A percentile compares a stretch with the other conserved stretches of the same genome.
These are phyloP conservation scores for Gnathonemus longibarbis DNA, from an alignment of 2,113 vertebrate species.

Conservation along the genomic window DNA sequence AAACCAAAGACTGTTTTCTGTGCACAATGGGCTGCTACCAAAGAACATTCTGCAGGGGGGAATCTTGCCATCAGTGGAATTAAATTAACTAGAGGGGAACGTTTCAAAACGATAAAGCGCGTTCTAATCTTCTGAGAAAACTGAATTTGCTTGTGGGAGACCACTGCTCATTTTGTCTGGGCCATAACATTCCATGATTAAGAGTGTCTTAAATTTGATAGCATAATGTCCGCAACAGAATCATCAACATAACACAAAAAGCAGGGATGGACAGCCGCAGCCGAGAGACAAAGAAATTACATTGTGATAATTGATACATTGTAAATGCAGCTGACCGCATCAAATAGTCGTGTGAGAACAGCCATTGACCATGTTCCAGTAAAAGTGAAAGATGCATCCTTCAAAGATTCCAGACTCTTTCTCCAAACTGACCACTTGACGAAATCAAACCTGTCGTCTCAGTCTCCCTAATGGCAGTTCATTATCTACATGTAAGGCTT, in stretches of 20 bases:
- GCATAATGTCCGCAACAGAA: neutral
- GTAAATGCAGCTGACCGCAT: neutral
- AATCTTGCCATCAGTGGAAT: neutral
- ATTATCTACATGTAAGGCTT: neutral
- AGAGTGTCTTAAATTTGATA: neutral
- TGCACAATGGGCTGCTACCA: neutral
- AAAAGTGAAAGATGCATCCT: neutral
- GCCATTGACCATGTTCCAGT: neutral
- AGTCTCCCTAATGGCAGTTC: neutral
- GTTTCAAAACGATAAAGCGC: neutral
- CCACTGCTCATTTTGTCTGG: neutral
- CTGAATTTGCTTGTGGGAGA: neutral
- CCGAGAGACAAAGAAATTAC: neutral
- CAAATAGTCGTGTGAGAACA: neutral
- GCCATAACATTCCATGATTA: neutral
- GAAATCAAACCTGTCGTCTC: neutral
- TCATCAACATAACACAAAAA: neutral
- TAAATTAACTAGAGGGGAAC: neutral
- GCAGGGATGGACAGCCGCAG: neutral
- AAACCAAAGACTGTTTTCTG: neutral
- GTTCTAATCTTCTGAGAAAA: slow-evolving; percentile 3
- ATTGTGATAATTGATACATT: neutral
- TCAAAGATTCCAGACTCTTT: neutral
- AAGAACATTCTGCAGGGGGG: neutral
- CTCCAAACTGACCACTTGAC: neutral